Conservation (phyloP, 2,888 invertebrate species). For the Abrostola triplasia region DNA sequence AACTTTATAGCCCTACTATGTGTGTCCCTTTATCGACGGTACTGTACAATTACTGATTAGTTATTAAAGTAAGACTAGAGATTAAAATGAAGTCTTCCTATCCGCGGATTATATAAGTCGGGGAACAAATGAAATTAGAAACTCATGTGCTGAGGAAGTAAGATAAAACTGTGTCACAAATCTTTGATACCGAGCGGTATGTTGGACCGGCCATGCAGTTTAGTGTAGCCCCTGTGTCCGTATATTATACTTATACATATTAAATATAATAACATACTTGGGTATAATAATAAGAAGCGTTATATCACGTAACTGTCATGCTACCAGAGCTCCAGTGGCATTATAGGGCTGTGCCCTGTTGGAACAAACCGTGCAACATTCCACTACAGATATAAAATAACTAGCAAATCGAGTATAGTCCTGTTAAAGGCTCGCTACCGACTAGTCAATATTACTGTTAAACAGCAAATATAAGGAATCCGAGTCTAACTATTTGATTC, state of each 20-base stretch:
- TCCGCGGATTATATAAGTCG: conserved; percentile 11
- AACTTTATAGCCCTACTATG: background rate
- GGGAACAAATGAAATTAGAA: conserved; percentile 32
- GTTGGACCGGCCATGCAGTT: conserved; percentile 42
- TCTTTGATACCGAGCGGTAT: conserved; percentile 26
- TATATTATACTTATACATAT: conserved; percentile 44
- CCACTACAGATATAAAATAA: conserved; percentile 25
- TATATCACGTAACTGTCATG: conserved; percentile 28
- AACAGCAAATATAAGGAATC: background rate
- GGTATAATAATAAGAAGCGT: conserved; percentile 49
- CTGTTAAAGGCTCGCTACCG: background rate
- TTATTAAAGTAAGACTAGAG: conserved; percentile 44
- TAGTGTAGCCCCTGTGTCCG: conserved; percentile 37
- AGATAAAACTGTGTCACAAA: conserved; percentile 47
- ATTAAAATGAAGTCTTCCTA: conserved; percentile 29
- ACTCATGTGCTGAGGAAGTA: conserved; percentile 44
- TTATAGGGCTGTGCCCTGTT: conserved; percentile 3
- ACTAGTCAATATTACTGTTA: too few species aligned
- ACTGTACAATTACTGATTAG: conserved; percentile 40
- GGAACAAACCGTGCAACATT: conserved; percentile 44
- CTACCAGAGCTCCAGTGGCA: conserved; percentile 13
- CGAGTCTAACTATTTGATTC: background rate
- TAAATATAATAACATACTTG: conserved; percentile 48
- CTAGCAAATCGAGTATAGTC: conserved; percentile 7
- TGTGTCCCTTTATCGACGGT: conserved; percentile 25